Evolutionary conservation across 2,113 vertebrate genomes (phyloP).

Genomic region (Pygoscelis antarcticus): DNA sequence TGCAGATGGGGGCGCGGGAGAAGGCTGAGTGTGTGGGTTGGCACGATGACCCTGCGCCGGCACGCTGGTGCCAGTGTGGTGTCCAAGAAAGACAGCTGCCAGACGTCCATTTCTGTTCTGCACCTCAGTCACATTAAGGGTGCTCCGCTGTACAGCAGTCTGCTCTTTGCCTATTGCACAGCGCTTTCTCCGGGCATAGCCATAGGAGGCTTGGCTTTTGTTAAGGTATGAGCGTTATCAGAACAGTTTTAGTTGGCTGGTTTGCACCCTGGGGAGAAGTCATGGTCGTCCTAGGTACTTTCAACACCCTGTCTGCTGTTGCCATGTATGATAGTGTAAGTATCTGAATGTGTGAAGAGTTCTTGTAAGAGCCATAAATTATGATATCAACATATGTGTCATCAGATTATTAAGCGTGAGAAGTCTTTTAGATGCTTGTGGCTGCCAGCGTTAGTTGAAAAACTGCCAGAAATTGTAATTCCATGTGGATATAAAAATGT

Average conservation of each 20-base stretch:
- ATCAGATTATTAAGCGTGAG: conserved; percentile 23
- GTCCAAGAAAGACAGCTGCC: background rate
- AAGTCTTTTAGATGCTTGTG: background rate
- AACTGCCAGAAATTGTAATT: conserved; percentile 16
- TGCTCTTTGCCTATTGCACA: background rate
- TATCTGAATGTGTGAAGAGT: conserved; percentile 38
- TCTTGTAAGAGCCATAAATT: conserved; percentile 34
- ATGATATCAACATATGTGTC: conserved; percentile 5
- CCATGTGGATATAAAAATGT: background rate
- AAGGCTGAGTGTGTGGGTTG: background rate
- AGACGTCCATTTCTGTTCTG: background rate
- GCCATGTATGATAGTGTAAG: conserved; percentile 66
- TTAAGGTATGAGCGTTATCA: background rate
- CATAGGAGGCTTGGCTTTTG: background rate
- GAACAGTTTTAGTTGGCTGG: background rate
- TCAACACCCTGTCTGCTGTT: conserved; percentile 81
- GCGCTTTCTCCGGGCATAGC: fast-evolving
- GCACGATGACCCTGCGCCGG: background rate
- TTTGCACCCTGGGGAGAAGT: conserved; percentile 2
- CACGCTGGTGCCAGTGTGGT: background rate
- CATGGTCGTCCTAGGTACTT: conserved; percentile 53
- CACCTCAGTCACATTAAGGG: background rate
- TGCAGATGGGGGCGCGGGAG: background rate
- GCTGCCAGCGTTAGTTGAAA: background rate
- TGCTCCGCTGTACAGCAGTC: background rate